Conservation (phyloP, 2,888 invertebrate species). For the Andricus curvator region DNA sequence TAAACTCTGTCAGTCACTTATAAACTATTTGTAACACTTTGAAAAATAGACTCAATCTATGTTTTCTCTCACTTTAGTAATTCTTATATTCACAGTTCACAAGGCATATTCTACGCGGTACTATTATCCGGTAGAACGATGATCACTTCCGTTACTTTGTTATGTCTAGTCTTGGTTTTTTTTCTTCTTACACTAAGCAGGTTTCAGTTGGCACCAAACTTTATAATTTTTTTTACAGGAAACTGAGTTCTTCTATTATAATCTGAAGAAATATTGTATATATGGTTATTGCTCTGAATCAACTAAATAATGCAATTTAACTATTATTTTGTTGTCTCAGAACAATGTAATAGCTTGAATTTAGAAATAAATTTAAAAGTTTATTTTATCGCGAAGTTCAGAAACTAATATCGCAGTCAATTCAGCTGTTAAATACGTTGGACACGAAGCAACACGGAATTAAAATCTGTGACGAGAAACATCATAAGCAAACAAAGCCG, state of each 20-base stretch:
- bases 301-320: neutral
- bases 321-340: neutral
- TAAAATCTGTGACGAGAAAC: neutral
- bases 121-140: constrained; percentile 31
- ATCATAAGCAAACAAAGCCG: neutral
- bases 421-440: neutral
- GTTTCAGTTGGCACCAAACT: neutral
- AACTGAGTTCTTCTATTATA: neutral
- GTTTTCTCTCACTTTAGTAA: constrained; percentile 28
- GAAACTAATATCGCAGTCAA: neutral
- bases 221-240: neutral
- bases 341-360: neutral
- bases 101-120: constrained; percentile 31
- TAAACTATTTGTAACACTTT: constrained; percentile 28
- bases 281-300: neutral
- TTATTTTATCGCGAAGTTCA: neutral
- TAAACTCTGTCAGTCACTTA: constrained; percentile 31
- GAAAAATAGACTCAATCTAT: constrained; percentile 39
- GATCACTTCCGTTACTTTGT: constrained; percentile 34
- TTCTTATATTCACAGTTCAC: constrained; percentile 36
- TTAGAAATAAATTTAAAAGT: neutral
- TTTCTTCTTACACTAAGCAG: neutral
- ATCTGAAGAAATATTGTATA: neutral
- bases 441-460: neutral
- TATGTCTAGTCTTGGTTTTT: neutral